Base-by-base conservation (phyloP, 2,113 vertebrate genomes). In the Pomatorhinus ruficollis region DNA sequence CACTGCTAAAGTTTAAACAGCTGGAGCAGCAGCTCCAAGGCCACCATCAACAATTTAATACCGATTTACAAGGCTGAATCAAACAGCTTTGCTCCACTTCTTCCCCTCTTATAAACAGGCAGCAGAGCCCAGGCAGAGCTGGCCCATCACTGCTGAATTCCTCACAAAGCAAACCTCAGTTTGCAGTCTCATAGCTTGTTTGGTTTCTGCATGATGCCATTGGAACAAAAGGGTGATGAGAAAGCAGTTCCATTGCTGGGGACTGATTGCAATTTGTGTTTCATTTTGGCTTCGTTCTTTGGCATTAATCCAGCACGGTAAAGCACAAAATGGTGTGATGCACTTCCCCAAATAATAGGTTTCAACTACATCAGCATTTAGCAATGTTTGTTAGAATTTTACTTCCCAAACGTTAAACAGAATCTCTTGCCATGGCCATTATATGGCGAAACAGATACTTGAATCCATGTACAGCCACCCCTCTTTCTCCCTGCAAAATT, bases 151-250 rank as follows among this genome's bases (percentile, higher is more conserved):
- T 4, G 12, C 93, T 40, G 64, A 83, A 85, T 86, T 79, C 66
- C 63, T 63, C 93, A 91, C 90, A 90, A 90, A 91, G 82, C 82
- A 77, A 85, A 81, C 35, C 85, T 59, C 70, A 11, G 66, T 52
- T n/a, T 61, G 77, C 82, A 88, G 66, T 2, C 90, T 69, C 84
- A 27, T 0, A 77, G 86, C 91, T 83, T 37, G 61, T 83, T 90
- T 42, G 30, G 42, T 94, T 95, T 91, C 83, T 96, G 93, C 83
- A 87, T 86, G 90, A 95, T 90, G 56, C 93, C 54, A 22, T 77
- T 74, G 0, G 6, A 94, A 96, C 95, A 97, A 97, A 97, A 94
- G 92, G 82, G 75, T 86, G 95, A 95, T 95, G 93, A 93, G 92
- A 88, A 94, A 89, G 92, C 95, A 91, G 25, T 86, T 94, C 95